Base-by-base conservation (phyloP, 2,113 vertebrate genomes). In the Rostratula benghalensis region DNA sequence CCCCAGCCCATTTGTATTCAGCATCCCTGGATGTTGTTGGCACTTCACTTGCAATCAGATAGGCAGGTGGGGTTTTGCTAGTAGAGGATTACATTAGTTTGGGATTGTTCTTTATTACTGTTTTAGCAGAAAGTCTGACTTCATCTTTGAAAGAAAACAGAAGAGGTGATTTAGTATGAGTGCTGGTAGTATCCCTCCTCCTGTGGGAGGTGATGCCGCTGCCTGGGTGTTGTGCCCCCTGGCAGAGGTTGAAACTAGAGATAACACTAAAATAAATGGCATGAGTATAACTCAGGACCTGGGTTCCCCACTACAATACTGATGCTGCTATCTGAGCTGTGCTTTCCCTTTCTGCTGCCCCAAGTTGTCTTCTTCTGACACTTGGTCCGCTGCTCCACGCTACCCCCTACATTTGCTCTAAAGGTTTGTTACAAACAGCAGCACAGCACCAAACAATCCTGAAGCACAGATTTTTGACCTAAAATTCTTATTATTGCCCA, bases 401-500 rank as follows among this genome's bases (percentile, higher is more conserved):
- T 50, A 9, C 23, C 25, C 19, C 17, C 43, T n/a, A 2, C 1
- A 1, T 37, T n/a, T 0, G 21, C 39, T 27, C 69, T 21, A 2
- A 56, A 17, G 16, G 27, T 6, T 8, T 1, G 0, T 13, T 24
- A 10, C 45, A 33, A 63, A 69, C 76, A 76, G 54, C 14, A 9
- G 28, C 9, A 3, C 0, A 13, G 64, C 33, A 45, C 20, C 8
- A 2, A 28, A 37, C 19, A 13, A 8, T 25, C 12, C 46, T 22
- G 16, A 37, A 60, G 17, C 67, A 18, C 19, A 4, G 25, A 25
- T 41, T 63, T 33, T 54, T 31, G 12, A 33, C n/a, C 30, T 7
- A 27, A 48, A 51, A 31, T 17, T 18, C 10, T 50, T 10, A 13
- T 57, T 68, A 7, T 37, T 57, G 60, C 20, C 37, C n/a, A 24